phyloP scores from a whole-genome alignment of 2,888 invertebrate genomes.

The Thalpophila matura region DNA sequence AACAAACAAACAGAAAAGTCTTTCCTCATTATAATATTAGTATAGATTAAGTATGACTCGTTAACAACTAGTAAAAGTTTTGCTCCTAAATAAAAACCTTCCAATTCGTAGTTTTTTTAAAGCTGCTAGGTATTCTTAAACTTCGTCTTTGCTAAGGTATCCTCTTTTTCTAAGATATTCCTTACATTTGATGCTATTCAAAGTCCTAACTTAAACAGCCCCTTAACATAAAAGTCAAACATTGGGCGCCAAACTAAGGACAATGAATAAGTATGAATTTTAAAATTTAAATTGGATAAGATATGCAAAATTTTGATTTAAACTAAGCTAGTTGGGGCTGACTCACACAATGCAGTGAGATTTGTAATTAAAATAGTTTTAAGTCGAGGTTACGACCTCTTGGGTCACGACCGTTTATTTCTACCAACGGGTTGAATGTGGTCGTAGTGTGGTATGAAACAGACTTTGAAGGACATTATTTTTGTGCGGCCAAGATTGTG shows the following conservation, averaged over 20 bases:
- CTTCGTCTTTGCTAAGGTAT: neutral
- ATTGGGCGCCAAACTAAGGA: slow-evolving; percentile 52
- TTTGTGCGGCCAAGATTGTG: neutral
- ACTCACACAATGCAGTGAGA: slow-evolving; percentile 45
- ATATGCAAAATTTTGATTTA: slow-evolving; percentile 75
- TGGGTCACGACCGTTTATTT: neutral
- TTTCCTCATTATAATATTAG: too few species aligned
- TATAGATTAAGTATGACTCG: too few species aligned
- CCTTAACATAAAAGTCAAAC: slow-evolving; percentile 60
- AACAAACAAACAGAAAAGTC: too few species aligned
- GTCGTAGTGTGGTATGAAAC: neutral
- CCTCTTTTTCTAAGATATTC: slow-evolving; percentile 5
- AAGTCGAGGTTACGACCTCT: neutral
- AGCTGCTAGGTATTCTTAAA: slow-evolving; percentile 2
- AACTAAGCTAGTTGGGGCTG: slow-evolving; percentile 40
- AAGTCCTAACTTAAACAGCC: slow-evolving; percentile 42
- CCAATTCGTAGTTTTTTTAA: neutral
- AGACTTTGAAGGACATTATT: neutral
- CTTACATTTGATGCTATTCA: slow-evolving; percentile 22
- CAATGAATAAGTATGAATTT: slow-evolving; percentile 79
- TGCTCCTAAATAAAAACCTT: too few species aligned
- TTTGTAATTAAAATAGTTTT: slow-evolving; percentile 26
- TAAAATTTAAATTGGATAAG: slow-evolving; percentile 79
- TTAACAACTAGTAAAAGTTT: too few species aligned
- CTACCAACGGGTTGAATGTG: neutral